Evolutionary conservation across 2,888 invertebrate genomes (phyloP).

Genomic region (Macrophya annulata): DNA sequence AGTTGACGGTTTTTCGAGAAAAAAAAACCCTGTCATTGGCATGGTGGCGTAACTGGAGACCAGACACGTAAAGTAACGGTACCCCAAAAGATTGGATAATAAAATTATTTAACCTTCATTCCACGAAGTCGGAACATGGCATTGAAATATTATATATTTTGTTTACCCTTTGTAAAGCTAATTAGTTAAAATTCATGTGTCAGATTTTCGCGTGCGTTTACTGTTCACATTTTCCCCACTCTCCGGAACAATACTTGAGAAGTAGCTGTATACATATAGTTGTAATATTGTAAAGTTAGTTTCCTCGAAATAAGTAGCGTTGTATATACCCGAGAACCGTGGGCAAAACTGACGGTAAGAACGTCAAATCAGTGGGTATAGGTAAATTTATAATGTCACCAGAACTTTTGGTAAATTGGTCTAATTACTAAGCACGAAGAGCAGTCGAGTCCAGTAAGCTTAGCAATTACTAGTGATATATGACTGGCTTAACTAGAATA

Average conservation of each 20-base stretch:
- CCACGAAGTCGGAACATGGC: background rate
- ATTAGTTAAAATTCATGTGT: background rate
- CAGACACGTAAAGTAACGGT: background rate
- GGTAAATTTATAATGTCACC: slow-evolving; percentile 54
- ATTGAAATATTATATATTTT: slow-evolving; percentile 16
- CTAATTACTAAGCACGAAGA: slow-evolving; percentile 54
- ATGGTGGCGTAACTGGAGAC: background rate
- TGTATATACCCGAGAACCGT: background rate
- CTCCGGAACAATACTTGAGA: background rate
- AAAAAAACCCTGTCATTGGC: background rate
- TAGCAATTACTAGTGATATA: slow-evolving; percentile 54
- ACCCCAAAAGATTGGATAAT: background rate
- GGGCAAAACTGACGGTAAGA: slow-evolving; percentile 13
- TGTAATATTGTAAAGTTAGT: background rate
- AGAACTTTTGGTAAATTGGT: slow-evolving; percentile 52
- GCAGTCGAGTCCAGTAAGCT: slow-evolving; percentile 55
- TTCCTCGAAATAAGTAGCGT: background rate
- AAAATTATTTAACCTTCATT: slow-evolving; percentile 17
- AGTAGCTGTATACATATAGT: background rate
- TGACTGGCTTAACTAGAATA: slow-evolving; percentile 51
- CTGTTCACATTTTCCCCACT: background rate
- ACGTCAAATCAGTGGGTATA: slow-evolving; percentile 43
- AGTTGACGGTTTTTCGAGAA: background rate
- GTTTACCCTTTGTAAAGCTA: background rate
- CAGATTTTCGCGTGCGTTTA: background rate